phyloP scores from a whole-genome alignment of 2,797 vertebrate species.

The Rhynchonycteris naso region DNA sequence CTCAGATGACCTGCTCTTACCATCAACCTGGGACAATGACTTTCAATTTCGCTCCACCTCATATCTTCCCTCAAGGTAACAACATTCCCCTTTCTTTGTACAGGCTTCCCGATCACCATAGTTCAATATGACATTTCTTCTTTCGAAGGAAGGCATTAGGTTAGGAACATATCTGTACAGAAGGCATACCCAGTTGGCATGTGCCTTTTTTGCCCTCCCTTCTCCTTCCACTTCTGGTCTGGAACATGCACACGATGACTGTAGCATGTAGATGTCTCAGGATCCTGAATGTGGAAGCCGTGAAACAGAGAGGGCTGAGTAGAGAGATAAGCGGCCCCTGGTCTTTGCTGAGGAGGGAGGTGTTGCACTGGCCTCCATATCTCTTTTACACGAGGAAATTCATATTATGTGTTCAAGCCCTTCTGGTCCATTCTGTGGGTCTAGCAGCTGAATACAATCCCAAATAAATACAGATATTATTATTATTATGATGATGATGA shows the following conservation, averaged over 20 bases:
- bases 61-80: background rate
- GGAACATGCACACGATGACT: background rate
- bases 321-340: background rate
- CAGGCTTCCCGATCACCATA: background rate
- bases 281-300: slow-evolving; percentile 1
- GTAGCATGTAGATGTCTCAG: background rate
- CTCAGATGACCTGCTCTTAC: background rate
- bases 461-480: background rate
- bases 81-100: background rate
- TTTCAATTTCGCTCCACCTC: background rate
- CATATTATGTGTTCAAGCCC: background rate
- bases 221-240: background rate
- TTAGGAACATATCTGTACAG: background rate
- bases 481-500: background rate
- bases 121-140: background rate
- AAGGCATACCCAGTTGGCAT: background rate
- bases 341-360: background rate
- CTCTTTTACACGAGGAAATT: background rate
- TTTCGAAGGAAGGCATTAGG: background rate
- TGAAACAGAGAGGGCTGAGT: background rate
- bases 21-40: background rate
- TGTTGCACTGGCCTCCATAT: background rate
- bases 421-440: slow-evolving; percentile 2
- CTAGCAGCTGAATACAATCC: background rate
- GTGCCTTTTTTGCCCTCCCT: background rate